A percentile compares a stretch with the other conserved stretches of the same genome.
phyloP scores from a whole-genome alignment of 2,113 vertebrate genomes.

The Pampusana beccarii region DNA sequence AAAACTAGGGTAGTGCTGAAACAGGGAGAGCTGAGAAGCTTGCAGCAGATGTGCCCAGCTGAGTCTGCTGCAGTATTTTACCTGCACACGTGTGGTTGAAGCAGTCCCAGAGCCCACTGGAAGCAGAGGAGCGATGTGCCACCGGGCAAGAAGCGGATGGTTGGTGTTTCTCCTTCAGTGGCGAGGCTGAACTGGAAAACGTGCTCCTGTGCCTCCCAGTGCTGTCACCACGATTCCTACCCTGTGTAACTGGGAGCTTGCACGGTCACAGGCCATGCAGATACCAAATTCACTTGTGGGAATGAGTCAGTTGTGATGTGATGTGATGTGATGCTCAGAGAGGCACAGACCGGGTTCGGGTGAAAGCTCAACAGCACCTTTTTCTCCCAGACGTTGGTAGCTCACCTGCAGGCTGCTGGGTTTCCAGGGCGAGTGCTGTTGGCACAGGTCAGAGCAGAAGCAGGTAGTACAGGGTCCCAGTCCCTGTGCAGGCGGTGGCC shows the following conservation, averaged over 20 bases:
- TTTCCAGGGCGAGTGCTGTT: not conserved
- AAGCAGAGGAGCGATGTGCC: not conserved
- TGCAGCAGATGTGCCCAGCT: not conserved
- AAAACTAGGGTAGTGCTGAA: conserved; percentile 2
- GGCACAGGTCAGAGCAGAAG: not conserved
- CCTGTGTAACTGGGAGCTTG: not conserved
- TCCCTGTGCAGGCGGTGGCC: not conserved
- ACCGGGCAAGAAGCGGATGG: not conserved
- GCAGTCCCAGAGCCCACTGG: not conserved
- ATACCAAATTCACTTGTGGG: not conserved
- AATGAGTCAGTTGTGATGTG: not conserved
- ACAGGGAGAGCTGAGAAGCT: not conserved
- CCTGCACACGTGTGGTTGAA: not conserved
- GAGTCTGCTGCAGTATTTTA: not conserved
- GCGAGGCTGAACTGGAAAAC: not conserved
- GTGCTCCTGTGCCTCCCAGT: not conserved
- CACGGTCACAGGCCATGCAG: not conserved
- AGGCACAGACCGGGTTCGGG: not conserved
- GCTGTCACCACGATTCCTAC: not conserved
- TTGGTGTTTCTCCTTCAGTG: not conserved
- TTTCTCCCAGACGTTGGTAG: not conserved
- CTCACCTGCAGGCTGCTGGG: not conserved
- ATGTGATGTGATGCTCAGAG: not conserved
- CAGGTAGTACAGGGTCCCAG: not conserved
- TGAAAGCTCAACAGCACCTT: not conserved